Evolutionary conservation across 2,113 vertebrate genomes (phyloP), one percentile per base, ranked within the genome.

Genomic region (Gymnocephalus cernua): DNA sequence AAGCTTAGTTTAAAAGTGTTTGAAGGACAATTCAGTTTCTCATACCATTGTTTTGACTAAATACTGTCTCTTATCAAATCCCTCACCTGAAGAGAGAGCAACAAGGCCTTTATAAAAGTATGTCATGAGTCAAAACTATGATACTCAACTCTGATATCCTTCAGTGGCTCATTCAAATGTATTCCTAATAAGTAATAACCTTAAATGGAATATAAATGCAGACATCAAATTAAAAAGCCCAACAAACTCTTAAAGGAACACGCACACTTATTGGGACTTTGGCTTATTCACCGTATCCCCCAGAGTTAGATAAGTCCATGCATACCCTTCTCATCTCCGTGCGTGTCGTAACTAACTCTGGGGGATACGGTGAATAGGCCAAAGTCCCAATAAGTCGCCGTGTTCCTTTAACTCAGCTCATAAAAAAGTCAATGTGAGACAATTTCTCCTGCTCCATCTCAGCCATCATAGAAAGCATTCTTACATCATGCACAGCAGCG

Each of bases 351-450:
- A n/a, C n/a, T n/a, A n/a, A n/a, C n/a, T n/a, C n/a, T n/a, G n/a
- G n/a, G n/a, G n/a, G n/a, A n/a, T n/a, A n/a, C n/a, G n/a, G n/a
- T n/a, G n/a, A n/a, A n/a, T n/a, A n/a, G n/a, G n/a, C n/a, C n/a
- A n/a, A n/a, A n/a, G n/a, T n/a, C n/a, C n/a, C n/a, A n/a, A n/a
- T n/a, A n/a, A n/a, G n/a, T n/a, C n/a, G n/a, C n/a, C n/a, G n/a
- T n/a, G n/a, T n/a, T n/a, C n/a, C n/a, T n/a, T n/a, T n/a, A n/a
- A n/a, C n/a, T 32, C 27, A 48, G 13, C 25, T 66, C 62, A 23
- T 65, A 41, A 41, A 45, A 65, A 76, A 63, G 10, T 76, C n/a
- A 59, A 68, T 45, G 44, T 27, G 54, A 51, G 64, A 18, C 29
- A 44, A 41, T 41, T 62, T 41, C 25, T 47, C 21, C n/a, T 23